Evolutionary conservation across 2,113 vertebrate genomes (phyloP).

Genomic region (Tylochromis polylepis): DNA sequence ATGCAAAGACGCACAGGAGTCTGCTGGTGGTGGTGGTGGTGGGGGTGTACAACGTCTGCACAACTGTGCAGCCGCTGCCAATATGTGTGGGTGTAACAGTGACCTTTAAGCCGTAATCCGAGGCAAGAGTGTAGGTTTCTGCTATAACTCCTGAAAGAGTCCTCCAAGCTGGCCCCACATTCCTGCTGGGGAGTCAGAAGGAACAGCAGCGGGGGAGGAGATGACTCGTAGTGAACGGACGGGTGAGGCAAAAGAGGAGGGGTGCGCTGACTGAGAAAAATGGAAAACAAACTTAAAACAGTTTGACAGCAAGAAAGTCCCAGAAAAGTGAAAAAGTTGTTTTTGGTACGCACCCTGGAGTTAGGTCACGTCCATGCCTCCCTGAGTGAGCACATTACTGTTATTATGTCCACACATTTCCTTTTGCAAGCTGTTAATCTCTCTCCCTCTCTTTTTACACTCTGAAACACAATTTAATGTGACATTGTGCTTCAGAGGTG

Average conservation of each 20-base stretch:
- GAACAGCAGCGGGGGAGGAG: not conserved
- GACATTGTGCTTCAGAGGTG: not conserved
- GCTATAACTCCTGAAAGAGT: conserved; percentile 16
- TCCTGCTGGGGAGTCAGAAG: conserved; percentile 27
- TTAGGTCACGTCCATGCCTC: not conserved
- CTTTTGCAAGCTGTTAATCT: not conserved
- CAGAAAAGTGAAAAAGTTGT: not conserved
- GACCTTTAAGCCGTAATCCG: conserved; percentile 45
- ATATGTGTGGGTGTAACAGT: conserved; percentile 34
- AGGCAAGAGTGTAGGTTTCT: conserved; percentile 33
- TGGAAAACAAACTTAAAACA: conserved; percentile 33
- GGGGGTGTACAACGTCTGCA: not conserved
- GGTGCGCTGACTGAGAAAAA: not conserved
- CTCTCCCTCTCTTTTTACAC: not conserved
- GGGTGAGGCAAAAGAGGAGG: not conserved
- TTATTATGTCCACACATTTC: not conserved
- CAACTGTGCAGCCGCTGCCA: not conserved
- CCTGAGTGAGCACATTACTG: not conserved
- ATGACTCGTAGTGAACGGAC: not conserved
- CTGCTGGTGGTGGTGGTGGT: conserved; percentile 29
- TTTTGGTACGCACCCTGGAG: not conserved
- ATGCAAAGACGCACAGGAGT: conserved; percentile 45
- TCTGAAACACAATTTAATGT: not conserved
- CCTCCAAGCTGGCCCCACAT: conserved; percentile 33
- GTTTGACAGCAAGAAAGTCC: not conserved